Conservation (phyloP, 2,888 invertebrate species). For the Hemicrepidius hirtus region DNA sequence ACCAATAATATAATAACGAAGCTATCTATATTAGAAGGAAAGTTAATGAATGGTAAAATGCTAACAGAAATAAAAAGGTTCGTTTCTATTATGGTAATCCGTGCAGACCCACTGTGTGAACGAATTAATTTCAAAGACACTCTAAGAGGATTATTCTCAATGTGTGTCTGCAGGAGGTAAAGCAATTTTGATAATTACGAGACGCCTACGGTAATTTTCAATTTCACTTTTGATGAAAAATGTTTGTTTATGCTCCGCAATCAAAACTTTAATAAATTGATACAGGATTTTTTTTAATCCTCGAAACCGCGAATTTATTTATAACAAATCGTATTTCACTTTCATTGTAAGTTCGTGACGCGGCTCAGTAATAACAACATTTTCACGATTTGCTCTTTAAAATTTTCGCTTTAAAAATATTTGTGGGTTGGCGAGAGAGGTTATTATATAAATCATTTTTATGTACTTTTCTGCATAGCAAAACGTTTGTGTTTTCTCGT, state of each 20-base stretch:
- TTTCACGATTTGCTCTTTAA: slow-evolving; percentile 40
- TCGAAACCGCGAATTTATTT: slow-evolving; percentile 21
- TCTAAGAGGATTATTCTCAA: background rate
- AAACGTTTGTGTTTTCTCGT: slow-evolving; percentile 7
- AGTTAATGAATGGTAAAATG: slow-evolving; percentile 27
- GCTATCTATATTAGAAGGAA: slow-evolving; percentile 1
- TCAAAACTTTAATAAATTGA: too few species aligned
- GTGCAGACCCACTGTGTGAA: slow-evolving; percentile 1
- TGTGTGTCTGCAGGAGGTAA: slow-evolving; percentile 27
- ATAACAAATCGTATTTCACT: slow-evolving; percentile 29
- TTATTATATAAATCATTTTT: slow-evolving; percentile 36
- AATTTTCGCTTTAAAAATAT: slow-evolving; percentile 23
- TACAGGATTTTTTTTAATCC: slow-evolving; percentile 19
- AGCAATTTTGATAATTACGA: slow-evolving; percentile 20
- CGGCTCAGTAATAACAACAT: slow-evolving; percentile 20
- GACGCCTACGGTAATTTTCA: slow-evolving; percentile 5
- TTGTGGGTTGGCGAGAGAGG: background rate
- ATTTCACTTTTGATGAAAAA: slow-evolving; percentile 28
- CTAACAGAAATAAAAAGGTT: slow-evolving; percentile 17
- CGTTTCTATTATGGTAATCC: slow-evolving; percentile 22
- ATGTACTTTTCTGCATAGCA: slow-evolving; percentile 18
- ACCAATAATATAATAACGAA: slow-evolving; percentile 11
- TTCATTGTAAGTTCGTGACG: slow-evolving; percentile 35
- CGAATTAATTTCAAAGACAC: background rate
- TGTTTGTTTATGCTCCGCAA: slow-evolving; percentile 13